These are phyloP conservation scores for Antigone vipio DNA, from an alignment of 2,113 vertebrate species.

Conservation along the genomic window DNA sequence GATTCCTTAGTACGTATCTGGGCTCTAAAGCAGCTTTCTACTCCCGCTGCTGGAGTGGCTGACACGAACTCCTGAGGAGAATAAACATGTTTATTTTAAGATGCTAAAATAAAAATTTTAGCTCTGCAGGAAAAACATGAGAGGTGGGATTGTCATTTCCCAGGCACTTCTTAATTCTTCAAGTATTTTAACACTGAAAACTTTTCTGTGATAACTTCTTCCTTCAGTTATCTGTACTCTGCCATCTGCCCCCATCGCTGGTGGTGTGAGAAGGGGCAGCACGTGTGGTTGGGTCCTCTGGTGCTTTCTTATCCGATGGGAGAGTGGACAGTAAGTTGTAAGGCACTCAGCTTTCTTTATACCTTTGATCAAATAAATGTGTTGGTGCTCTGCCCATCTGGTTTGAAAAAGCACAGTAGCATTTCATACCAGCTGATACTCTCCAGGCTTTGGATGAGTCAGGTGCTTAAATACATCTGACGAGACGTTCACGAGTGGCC, in stretches of 20 bases:
- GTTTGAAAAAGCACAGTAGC: accelerated
- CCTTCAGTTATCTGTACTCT: not conserved
- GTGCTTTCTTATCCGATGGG: not conserved
- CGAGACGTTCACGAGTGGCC: not conserved
- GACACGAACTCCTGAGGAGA: not conserved
- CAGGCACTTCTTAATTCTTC: not conserved
- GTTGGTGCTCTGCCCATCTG: not conserved
- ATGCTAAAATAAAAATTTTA: not conserved
- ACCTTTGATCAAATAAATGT: not conserved
- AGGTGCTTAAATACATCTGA: not conserved
- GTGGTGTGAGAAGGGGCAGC: not conserved
- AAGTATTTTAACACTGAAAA: not conserved
- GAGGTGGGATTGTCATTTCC: not conserved
- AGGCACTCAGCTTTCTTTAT: not conserved
- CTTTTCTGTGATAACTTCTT: not conserved
- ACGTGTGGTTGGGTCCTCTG: not conserved
- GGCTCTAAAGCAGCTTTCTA: not conserved
- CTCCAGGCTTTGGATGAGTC: not conserved
- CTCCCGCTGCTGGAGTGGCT: not conserved
- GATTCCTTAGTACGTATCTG: not conserved
- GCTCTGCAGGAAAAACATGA: not conserved
- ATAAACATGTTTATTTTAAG: not conserved
- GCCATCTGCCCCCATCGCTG: not conserved
- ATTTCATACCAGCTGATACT: not conserved
- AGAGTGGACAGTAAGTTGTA: not conserved